Percentiles rank a stretch among this genome's conserved stretches.
Evolutionary conservation across 2,113 vertebrate genomes (phyloP).

Genomic region (Osmerus mordax): DNA sequence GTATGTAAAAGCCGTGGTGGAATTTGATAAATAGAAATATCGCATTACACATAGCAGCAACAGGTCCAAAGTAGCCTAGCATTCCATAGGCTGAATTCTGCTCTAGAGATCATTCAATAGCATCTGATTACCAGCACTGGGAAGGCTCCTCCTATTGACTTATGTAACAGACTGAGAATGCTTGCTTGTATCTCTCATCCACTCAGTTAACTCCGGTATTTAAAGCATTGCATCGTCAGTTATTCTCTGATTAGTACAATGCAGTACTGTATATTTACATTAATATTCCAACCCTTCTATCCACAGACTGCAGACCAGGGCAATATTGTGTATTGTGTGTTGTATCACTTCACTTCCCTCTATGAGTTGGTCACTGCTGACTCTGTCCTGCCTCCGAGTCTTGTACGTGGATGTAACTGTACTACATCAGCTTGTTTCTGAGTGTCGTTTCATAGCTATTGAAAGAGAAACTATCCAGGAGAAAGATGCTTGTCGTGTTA

Average conservation of each 20-base stretch:
- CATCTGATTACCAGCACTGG: neutral
- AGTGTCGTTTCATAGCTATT: neutral
- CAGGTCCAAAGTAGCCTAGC: neutral
- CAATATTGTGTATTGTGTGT: neutral
- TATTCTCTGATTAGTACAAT: no score
- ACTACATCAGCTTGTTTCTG: neutral
- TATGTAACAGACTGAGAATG: neutral
- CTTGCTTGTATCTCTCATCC: neutral
- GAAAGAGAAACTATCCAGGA: neutral
- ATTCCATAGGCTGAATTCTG: neutral
- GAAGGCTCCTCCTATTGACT: neutral
- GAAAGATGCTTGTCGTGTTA: neutral
- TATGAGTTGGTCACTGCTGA: neutral
- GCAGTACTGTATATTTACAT: no score
- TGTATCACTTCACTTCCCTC: neutral
- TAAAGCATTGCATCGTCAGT: neutral
- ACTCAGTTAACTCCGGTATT: neutral
- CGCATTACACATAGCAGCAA: neutral
- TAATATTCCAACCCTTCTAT: neutral
- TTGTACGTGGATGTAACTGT: neutral
- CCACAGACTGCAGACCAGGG: neutral
- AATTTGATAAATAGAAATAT: neutral
- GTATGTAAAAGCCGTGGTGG: neutral
- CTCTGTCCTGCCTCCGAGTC: neutral
- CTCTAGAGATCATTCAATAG: neutral